Evolutionary conservation across 2,113 vertebrate species (phyloP).

Genomic region (Gobius niger): DNA sequence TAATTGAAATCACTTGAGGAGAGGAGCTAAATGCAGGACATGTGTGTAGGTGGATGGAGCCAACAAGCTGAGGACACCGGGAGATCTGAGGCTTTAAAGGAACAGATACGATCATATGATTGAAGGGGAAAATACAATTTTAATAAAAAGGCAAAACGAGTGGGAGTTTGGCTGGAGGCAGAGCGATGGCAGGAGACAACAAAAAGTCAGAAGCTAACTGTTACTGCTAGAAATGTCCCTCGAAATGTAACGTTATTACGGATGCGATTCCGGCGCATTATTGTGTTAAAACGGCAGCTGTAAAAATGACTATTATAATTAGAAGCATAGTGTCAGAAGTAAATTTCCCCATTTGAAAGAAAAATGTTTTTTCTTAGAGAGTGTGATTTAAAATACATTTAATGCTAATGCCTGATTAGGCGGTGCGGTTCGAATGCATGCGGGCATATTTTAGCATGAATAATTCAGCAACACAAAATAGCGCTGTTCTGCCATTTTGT

Average conservation of each 20-base stretch:
- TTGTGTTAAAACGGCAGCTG: background rate
- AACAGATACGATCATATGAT: conserved; percentile 19
- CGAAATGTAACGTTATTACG: background rate
- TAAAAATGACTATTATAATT: background rate
- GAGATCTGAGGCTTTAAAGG: conserved; percentile 37
- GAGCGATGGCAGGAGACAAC: background rate
- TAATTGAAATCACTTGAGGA: conserved; percentile 65
- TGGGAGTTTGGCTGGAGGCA: conserved; percentile 8
- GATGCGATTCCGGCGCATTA: background rate
- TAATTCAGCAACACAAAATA: conserved; percentile 7
- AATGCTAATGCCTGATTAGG: conserved; percentile 5
- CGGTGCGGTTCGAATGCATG: conserved; percentile 3
- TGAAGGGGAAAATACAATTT: conserved; percentile 1
- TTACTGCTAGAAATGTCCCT: background rate
- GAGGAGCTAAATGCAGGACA: conserved; percentile 25
- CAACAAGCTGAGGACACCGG: conserved; percentile 8
- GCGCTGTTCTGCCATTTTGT: background rate
- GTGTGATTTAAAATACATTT: background rate
- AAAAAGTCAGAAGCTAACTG: conserved; percentile 2
- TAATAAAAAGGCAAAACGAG: conserved; percentile 19
- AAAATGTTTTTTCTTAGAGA: conserved; percentile 5
- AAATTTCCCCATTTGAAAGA: conserved; percentile 3
- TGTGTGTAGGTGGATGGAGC: conserved; percentile 24
- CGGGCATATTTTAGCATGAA: conserved; percentile 2
- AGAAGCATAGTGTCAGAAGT: background rate